phyloP scores from a whole-genome alignment of 2,797 vertebrate genomes.

The Sebastes kiyomatsui region DNA sequence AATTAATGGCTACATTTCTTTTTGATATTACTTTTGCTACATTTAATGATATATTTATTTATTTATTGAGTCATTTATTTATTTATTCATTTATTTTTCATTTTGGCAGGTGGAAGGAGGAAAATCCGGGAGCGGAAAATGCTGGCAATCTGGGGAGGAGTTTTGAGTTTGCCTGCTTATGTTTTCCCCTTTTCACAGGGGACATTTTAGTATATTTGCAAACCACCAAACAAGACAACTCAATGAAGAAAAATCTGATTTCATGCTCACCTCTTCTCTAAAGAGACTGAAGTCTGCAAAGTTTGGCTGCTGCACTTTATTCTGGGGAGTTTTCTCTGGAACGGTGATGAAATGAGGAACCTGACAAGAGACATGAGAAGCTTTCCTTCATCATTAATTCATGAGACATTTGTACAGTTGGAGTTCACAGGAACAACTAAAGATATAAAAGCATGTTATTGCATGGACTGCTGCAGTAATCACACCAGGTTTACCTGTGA shows the following conservation, averaged over 20 bases:
- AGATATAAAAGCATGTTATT: neutral
- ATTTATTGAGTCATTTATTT: too few species aligned
- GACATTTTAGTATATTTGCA: neutral
- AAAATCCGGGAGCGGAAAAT: neutral
- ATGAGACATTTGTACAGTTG: neutral
- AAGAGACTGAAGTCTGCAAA: conserved; percentile 83
- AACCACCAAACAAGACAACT: neutral
- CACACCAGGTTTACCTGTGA: conserved; percentile 85
- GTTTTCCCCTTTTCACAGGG: neutral
- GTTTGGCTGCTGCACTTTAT: conserved; percentile 74
- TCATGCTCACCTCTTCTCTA: conserved; percentile 78
- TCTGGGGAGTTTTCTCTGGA: conserved; percentile 61
- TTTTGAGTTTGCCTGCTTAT: neutral
- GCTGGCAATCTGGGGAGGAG: neutral
- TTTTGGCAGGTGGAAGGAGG: too few species aligned
- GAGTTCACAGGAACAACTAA: neutral
- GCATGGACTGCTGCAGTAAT: neutral
- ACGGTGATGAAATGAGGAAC: conserved; percentile 69
- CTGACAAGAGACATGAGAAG: conserved; percentile 43
- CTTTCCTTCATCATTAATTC: neutral
- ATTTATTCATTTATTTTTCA: too few species aligned
- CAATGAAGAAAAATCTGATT: neutral
- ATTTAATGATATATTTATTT: too few species aligned
- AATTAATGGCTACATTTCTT: too few species aligned
- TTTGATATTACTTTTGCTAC: too few species aligned